Conservation (phyloP, 2,113 vertebrate species). For the Sinocyclocheilus rhinocerous region DNA sequence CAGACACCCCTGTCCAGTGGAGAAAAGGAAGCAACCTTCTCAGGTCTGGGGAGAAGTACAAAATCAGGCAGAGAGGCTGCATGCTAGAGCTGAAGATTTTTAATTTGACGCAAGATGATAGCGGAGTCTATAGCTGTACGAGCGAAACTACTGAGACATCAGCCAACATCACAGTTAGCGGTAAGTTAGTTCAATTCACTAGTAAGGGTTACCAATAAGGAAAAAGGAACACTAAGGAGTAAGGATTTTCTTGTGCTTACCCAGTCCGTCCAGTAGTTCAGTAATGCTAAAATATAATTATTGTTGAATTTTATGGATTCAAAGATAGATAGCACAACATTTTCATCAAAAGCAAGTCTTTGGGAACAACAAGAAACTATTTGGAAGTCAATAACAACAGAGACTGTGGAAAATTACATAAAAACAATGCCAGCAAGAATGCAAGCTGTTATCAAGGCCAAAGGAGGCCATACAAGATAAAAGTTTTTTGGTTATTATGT, state of each 20-base stretch:
- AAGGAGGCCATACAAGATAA: no score
- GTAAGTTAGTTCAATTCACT: conserved; percentile 63
- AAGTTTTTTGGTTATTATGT: no score
- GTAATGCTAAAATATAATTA: neutral
- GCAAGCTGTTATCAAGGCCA: no score
- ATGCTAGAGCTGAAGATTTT: conserved; percentile 79
- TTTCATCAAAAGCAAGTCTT: no score
- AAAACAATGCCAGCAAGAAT: no score
- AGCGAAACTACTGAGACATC: conserved; percentile 70
- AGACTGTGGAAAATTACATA: no score
- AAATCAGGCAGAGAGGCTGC: conserved; percentile 76
- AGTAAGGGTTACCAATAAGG: neutral
- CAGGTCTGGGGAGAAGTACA: conserved; percentile 77
- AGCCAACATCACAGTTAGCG: conserved; percentile 70
- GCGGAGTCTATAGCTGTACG: conserved; percentile 75
- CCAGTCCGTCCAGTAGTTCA: neutral
- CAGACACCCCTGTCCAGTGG: conserved; percentile 74
- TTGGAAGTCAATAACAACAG: no score
- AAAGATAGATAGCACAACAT: no score
- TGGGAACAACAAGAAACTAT: no score
- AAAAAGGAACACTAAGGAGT: no score
- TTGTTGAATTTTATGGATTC: no score
- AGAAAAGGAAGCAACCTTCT: conserved; percentile 73
- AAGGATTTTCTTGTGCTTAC: neutral
- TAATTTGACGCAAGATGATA: conserved; percentile 75